Conservation (phyloP, 2,888 invertebrate genomes). For the Leptothorax acervorum region DNA sequence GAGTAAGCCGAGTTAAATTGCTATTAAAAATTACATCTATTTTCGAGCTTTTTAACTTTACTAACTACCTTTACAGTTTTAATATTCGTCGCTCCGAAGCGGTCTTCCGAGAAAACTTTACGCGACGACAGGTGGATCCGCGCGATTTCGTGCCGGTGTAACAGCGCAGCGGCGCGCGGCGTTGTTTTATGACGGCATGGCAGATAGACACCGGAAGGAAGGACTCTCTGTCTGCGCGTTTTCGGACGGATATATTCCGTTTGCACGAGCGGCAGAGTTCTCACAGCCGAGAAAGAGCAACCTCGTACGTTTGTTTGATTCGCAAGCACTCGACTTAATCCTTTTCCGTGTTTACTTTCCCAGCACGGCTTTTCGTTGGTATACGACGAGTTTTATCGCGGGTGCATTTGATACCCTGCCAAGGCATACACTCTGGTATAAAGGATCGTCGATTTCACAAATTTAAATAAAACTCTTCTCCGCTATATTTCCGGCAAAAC, state of each 20-base stretch:
- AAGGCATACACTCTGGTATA: too few relatives aligned
- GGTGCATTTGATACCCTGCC: conserved; percentile 2
- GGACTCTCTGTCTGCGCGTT: not conserved
- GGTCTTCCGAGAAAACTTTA: conserved; percentile 47
- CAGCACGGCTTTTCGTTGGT: conserved; percentile 70
- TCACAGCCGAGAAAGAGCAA: conserved; percentile 62
- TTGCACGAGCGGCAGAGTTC: conserved; percentile 61
- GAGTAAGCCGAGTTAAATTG: conserved; percentile 1
- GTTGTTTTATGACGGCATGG: conserved; percentile 52
- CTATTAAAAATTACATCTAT: conserved; percentile 6
- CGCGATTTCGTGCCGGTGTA: conserved; percentile 33
- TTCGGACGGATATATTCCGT: conserved; percentile 48
- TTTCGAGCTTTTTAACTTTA: conserved; percentile 21
- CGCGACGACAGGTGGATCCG: conserved; percentile 63
- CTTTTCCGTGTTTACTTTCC: conserved; percentile 76
- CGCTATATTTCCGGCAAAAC: not conserved
- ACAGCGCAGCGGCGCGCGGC: not conserved
- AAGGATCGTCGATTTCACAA: conserved; percentile 16
- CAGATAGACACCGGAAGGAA: conserved; percentile 49
- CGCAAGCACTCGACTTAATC: conserved; percentile 70
- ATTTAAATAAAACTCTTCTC: not conserved
- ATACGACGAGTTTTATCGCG: conserved; percentile 37
- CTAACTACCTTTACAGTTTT: not conserved
- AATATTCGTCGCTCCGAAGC: conserved; percentile 17
- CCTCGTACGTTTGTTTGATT: conserved; percentile 60